phyloP scores from a whole-genome alignment of 2,113 vertebrate genomes.

The Gracilinanus agilis region DNA sequence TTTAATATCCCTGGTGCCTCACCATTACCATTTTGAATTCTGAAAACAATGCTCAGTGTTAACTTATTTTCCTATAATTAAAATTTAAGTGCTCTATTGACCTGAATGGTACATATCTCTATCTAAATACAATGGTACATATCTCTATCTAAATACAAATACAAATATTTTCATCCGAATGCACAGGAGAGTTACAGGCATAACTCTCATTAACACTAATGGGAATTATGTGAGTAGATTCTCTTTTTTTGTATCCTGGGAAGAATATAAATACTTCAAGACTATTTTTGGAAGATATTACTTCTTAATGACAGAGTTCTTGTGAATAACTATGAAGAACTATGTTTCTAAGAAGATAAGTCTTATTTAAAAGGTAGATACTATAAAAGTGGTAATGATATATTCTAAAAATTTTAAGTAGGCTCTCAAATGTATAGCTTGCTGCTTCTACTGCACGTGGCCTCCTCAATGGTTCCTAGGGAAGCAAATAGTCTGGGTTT shows the following conservation, averaged over 20 bases:
- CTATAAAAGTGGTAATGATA: not conserved
- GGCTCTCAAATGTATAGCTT: not conserved
- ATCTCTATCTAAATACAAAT: constrained; percentile 38
- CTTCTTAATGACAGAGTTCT: constrained; percentile 33
- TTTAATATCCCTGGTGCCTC: too few species aligned
- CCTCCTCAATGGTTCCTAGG: too few species aligned
- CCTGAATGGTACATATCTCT: not conserved
- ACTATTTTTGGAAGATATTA: constrained; percentile 36
- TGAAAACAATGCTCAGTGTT: not conserved
- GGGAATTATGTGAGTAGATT: constrained; percentile 32
- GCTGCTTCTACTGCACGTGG: too few species aligned
- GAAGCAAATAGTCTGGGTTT: too few species aligned
- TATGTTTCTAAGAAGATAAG: not conserved
- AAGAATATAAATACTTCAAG: constrained; percentile 12
- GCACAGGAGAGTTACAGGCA: not conserved
- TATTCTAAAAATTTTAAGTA: constrained; percentile 21
- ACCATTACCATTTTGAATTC: not conserved
- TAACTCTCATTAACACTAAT: constrained; percentile 48
- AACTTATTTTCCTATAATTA: constrained; percentile 29
- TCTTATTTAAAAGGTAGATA: constrained; percentile 13
- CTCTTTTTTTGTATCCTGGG: not conserved
- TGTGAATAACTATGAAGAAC: not conserved
- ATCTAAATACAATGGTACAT: constrained; percentile 6
- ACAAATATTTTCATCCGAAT: constrained; percentile 53
- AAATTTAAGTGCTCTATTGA: constrained; percentile 2